Base-by-base conservation (phyloP, 1,140 invertebrate genomes). In the Drosophila murphyi region DNA sequence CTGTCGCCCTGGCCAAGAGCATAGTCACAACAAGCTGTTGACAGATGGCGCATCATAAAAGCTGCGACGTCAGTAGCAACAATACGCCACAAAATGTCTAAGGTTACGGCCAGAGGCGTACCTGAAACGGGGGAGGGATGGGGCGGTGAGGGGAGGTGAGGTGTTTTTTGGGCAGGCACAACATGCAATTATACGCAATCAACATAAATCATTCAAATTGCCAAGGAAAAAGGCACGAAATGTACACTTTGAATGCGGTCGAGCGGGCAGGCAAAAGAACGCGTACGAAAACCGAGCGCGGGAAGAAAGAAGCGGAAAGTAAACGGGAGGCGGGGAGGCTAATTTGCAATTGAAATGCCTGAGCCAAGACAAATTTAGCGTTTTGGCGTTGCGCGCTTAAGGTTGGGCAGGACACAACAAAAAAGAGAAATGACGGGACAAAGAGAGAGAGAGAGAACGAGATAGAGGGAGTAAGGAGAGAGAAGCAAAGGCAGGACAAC, bases 171-270 rank as follows among this genome's bases (percentile, higher is more conserved):
- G 67, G 67, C 62, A 76, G 61, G 76, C 71, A 79, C 75, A 86
- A 87, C 82, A 88, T 87, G 83, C 82, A 87, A 87, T 87, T 87
- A 87, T 88, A 87, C 82, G 82, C 82, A 87, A 87, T 87, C 82
- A 87, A 87, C 82, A 87, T 87, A 87, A 87, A 87, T 87, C 82
- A 87, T 87, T 87, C 83, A 87, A 87, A 88, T 87, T 87, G 82
- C 83, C 82, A 51, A 65, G 55, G 37, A 60, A 45, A 51, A 75
- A 59, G 62, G 73, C 63, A 62, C 56, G 64, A 71, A 75, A 75
- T 75, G 67, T 75, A 75, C 67, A 63, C 72, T 70, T 51, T 60
- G 67, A 63, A 70, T 70, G 67, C 61, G 72, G 72, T 69, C 65
- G 65, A 64, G 59, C 61, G 72, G 72, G 61, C 65, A 60, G 60